A percentile compares a stretch with the other conserved stretches of the same genome.
Evolutionary conservation across 2,113 vertebrate species (phyloP).

Genomic region (Trichomycterus rosablanca): DNA sequence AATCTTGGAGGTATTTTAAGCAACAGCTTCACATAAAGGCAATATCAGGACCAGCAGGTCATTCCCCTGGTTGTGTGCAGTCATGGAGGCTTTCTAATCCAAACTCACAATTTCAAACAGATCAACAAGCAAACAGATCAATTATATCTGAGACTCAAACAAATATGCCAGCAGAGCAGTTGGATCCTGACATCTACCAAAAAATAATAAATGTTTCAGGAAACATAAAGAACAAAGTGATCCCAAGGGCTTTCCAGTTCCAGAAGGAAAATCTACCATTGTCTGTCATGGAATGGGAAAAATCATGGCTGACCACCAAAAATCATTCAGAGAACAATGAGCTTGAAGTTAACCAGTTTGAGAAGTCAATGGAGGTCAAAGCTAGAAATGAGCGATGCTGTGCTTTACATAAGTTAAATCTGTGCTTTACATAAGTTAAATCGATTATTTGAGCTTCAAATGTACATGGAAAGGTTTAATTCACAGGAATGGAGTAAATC

Average conservation of each 20-base stretch:
- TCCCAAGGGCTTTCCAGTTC: constrained; percentile 22
- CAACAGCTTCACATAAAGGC: constrained; percentile 31
- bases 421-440: constrained; percentile 37
- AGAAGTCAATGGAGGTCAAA: constrained; percentile 41
- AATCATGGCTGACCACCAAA: constrained; percentile 48
- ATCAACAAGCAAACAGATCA: constrained; percentile 23
- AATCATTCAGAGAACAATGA: too few species aligned
- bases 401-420: too few species aligned
- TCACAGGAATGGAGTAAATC: constrained; percentile 44
- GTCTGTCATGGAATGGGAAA: constrained; percentile 49
- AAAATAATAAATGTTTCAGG: constrained; percentile 17
- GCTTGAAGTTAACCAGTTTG: neutral
- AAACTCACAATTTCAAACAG: neutral
- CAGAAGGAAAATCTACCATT: constrained; percentile 11
- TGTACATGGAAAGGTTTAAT: constrained; percentile 35
- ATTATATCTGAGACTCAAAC: too few species aligned
- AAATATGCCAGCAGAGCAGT: too few species aligned
- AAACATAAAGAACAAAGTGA: constrained; percentile 23
- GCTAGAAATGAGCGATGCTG: constrained; percentile 18
- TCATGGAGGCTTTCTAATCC: constrained; percentile 45
- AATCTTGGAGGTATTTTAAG: constrained; percentile 52
- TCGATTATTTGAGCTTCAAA: constrained; percentile 29
- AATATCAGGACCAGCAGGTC: neutral
- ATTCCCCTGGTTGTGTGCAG: constrained; percentile 33
- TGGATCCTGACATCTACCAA: too few species aligned